A percentile compares a stretch with the other conserved stretches of the same genome.
Evolutionary conservation across 2,113 vertebrate genomes (phyloP).

Genomic region (Sylvietta virens): DNA sequence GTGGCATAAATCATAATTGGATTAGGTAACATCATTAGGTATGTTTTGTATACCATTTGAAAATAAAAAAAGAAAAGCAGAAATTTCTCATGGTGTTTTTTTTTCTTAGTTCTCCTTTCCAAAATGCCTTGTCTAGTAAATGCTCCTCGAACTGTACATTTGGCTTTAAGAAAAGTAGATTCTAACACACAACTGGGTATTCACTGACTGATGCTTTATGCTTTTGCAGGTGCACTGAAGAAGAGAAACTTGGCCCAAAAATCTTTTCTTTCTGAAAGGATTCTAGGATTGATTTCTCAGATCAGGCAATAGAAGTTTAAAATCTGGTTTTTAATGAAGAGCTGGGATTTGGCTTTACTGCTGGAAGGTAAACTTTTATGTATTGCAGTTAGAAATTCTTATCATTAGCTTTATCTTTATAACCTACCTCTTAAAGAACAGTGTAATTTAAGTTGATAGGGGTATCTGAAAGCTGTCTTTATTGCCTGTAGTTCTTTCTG

Average conservation of each 20-base stretch:
- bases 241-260: neutral
- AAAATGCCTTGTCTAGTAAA: neutral
- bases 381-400: neutral
- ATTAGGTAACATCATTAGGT: neutral
- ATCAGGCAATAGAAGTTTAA: neutral
- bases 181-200: neutral
- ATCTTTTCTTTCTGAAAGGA: neutral
- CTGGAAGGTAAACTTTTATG: neutral
- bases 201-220: neutral
- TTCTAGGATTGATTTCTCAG: neutral
- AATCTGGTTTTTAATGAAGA: neutral
- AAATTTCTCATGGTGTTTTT: neutral
- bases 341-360: neutral
- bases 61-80: neutral
- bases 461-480: conserved; percentile 31
- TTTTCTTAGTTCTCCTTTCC: neutral
- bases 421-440: neutral
- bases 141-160: neutral
- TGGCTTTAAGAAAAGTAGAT: neutral
- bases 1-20: neutral
- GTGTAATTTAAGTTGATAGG: neutral
- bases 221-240: neutral
- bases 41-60: neutral
- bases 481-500: neutral
- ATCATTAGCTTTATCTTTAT: conserved; percentile 20